Evolutionary conservation across 1,140 invertebrate species (phyloP).

Genomic region (Drosophila repletoides): DNA sequence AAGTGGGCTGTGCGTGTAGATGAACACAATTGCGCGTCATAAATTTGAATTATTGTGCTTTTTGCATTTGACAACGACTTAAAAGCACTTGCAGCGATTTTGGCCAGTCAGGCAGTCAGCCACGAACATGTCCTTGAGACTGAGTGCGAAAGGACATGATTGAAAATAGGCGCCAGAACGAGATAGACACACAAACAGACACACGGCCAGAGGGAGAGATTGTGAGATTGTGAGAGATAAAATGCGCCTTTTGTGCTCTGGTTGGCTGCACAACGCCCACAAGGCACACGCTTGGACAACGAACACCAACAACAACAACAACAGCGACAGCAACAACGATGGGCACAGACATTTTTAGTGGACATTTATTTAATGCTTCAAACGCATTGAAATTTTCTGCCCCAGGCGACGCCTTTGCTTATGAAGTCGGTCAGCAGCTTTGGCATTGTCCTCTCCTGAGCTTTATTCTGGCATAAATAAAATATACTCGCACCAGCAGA

Average conservation of each 20-base stretch:
- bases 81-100: conserved; percentile 79
- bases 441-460: conserved; percentile 8
- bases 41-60: conserved; percentile 79
- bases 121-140: conserved; percentile 75
- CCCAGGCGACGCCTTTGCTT: conserved; percentile 60
- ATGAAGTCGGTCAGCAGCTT: conserved; percentile 60
- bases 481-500: conserved; percentile 13
- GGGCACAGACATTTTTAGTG: conserved; percentile 70
- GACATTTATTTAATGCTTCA: conserved; percentile 78
- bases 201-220: not conserved
- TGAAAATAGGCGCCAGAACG: not conserved
- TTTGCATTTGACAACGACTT: conserved; percentile 79
- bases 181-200: not conserved
- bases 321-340: conserved; percentile 20
- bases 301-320: not conserved
- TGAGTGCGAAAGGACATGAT: not conserved
- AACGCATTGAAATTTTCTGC: conserved; percentile 73
- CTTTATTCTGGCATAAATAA: conserved; percentile 17
- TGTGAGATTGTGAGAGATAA: conserved; percentile 24
- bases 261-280: conserved; percentile 50
- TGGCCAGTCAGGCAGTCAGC: conserved; percentile 58
- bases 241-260: conserved; percentile 51
- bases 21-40: conserved; percentile 77
- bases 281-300: conserved; percentile 38
- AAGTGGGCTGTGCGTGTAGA: conserved; percentile 61